phyloP scores from a whole-genome alignment of 2,888 invertebrate species.

The Ectemnius lituratus region DNA sequence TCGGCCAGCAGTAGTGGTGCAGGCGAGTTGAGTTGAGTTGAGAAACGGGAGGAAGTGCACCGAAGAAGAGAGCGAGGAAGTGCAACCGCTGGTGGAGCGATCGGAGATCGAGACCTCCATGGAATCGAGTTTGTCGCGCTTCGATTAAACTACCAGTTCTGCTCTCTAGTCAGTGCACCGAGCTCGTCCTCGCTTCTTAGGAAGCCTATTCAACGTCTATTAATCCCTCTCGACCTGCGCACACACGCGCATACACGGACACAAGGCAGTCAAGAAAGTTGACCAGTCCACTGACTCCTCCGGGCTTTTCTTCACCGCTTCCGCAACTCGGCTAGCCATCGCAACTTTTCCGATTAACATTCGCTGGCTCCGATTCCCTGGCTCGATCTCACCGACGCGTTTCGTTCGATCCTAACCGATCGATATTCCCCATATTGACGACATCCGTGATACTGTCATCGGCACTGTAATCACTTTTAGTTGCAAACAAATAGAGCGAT shows the following conservation, averaged over 20 bases:
- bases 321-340: neutral
- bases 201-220: slow-evolving; percentile 17
- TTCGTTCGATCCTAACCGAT: no score
- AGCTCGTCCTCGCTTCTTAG: slow-evolving; percentile 6
- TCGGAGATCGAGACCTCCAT: slow-evolving; percentile 28
- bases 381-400: no score
- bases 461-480: no score
- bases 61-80: slow-evolving; percentile 37
- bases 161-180: slow-evolving; percentile 6
- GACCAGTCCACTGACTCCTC: no score
- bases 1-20: slow-evolving; percentile 29
- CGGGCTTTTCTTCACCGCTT: neutral
- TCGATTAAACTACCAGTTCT: slow-evolving; percentile 35
- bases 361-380: neutral
- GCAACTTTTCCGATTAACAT: neutral
- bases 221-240: slow-evolving; percentile 23
- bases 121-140: slow-evolving; percentile 29
- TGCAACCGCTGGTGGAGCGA: slow-evolving; percentile 39
- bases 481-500: no score
- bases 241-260: neutral
- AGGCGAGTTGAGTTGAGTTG: slow-evolving; percentile 13
- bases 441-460: no score
- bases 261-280: no score
- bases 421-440: no score
- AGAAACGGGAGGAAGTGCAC: no score